Percentiles rank a stretch among this genome's conserved stretches.
These are phyloP conservation scores for Apamea monoglypha DNA, from an alignment of 2,888 invertebrate genomes.

Conservation along the genomic window DNA sequence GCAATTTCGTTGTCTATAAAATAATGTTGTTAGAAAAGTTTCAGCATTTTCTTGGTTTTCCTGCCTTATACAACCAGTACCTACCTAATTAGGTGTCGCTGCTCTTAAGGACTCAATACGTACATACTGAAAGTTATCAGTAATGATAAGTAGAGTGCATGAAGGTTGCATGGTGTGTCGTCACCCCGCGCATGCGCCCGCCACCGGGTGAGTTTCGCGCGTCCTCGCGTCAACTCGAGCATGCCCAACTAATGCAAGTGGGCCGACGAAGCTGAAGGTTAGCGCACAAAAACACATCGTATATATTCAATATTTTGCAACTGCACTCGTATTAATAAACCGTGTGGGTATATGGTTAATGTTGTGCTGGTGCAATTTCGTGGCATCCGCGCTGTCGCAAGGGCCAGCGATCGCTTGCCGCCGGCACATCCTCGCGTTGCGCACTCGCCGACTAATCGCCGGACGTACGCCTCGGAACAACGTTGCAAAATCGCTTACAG, in stretches of 20 bases:
- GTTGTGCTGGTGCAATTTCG: slow-evolving; percentile 84
- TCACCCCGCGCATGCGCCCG: slow-evolving; percentile 47
- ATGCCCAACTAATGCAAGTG: slow-evolving; percentile 87
- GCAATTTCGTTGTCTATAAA: background rate
- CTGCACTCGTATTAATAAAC: slow-evolving; percentile 88
- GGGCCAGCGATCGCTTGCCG: slow-evolving; percentile 76
- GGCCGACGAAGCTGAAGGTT: slow-evolving; percentile 87
- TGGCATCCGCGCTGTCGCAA: slow-evolving; percentile 89
- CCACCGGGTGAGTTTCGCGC: slow-evolving; percentile 76
- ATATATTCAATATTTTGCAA: slow-evolving; percentile 87
- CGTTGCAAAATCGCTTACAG: slow-evolving; percentile 79
- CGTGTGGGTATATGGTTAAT: slow-evolving; percentile 80
- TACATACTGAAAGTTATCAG: slow-evolving; percentile 35
- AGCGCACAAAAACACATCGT: slow-evolving; percentile 84
- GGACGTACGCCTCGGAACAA: slow-evolving; percentile 86
- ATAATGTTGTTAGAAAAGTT: background rate
- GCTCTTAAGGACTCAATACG: slow-evolving; percentile 4
- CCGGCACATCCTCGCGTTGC: slow-evolving; percentile 87
- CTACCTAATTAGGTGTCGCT: background rate
- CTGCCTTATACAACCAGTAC: background rate
- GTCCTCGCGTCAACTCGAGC: slow-evolving; percentile 87
- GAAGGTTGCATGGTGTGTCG: slow-evolving; percentile 59
- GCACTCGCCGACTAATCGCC: slow-evolving; percentile 85
- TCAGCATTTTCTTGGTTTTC: background rate
- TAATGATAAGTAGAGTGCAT: slow-evolving; percentile 45